A percentile compares a stretch with the other conserved stretches of the same genome.
These are phyloP conservation scores for Ammodytes marinus DNA, from an alignment of 2,113 vertebrate genomes.

Conservation along the genomic window DNA sequence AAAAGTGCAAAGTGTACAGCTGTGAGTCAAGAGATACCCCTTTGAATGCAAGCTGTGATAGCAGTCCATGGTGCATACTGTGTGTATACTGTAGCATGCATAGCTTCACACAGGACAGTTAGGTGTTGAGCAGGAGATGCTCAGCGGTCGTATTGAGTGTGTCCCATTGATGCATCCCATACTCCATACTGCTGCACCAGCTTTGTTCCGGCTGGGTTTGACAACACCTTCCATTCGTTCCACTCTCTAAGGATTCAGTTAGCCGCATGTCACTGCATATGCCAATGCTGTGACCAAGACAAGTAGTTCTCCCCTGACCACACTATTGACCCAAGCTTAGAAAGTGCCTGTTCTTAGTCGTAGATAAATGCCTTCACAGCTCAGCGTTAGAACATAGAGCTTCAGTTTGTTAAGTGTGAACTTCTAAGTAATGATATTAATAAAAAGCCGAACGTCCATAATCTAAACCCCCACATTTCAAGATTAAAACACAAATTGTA, in stretches of 20 bases:
- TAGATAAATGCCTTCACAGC: slow-evolving; percentile 12
- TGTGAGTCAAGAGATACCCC: slow-evolving; percentile 12
- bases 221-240: slow-evolving; percentile 57
- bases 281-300: slow-evolving; percentile 34
- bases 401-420: not conserved
- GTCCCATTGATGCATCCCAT: slow-evolving; percentile 53
- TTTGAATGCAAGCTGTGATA: slow-evolving; percentile 17
- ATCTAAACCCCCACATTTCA: not conserved
- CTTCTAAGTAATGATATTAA: not conserved
- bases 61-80: slow-evolving; percentile 7
- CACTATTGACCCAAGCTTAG: slow-evolving; percentile 44
- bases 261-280: slow-evolving; percentile 59
- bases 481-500: slow-evolving; percentile 12
- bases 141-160: slow-evolving; percentile 26
- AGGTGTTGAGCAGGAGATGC: slow-evolving; percentile 32
- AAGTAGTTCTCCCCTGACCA: slow-evolving; percentile 46
- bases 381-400: not conserved
- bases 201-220: slow-evolving; percentile 56
- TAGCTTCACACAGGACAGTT: not conserved
- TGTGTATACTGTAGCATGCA: not conserved
- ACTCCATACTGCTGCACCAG: slow-evolving; percentile 56
- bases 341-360: slow-evolving; percentile 20
- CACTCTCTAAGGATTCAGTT: slow-evolving; percentile 55
- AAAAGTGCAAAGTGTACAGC: not conserved
- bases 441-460: not conserved